Evolutionary conservation across 2,797 vertebrate species (phyloP).

Genomic region (Orientallactaga sibirica): DNA sequence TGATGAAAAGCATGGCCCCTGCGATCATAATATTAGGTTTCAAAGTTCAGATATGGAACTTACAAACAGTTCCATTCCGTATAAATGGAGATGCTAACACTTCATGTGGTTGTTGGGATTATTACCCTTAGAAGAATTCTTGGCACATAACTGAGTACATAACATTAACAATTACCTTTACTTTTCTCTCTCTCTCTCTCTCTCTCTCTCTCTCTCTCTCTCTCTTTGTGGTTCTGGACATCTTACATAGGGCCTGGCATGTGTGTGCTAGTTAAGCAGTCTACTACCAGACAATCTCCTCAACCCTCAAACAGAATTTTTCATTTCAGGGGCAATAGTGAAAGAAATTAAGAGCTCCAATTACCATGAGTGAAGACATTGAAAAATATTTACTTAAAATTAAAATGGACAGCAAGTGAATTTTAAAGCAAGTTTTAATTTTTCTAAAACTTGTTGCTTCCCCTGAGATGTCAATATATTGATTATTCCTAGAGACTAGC

Average conservation of each 20-base stretch:
- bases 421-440: conserved; percentile 53
- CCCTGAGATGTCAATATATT: not conserved
- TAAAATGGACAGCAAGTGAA: conserved; percentile 33
- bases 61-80: conserved; percentile 38
- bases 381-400: conserved; percentile 47
- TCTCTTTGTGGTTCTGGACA: not conserved
- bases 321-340: not conserved
- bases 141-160: conserved; percentile 10
- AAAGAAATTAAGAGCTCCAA: conserved; percentile 18
- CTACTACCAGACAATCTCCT: not conserved
- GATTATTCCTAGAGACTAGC: conserved; percentile 38
- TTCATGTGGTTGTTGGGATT: conserved; percentile 37
- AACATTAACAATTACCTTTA: conserved; percentile 2
- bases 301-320: not conserved
- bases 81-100: not conserved
- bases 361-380: conserved; percentile 31
- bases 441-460: not conserved
- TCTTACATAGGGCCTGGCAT: not conserved
- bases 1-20: conserved; percentile 10
- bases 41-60: not conserved
- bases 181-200: not conserved
- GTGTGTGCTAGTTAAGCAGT: not conserved
- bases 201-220: not conserved
- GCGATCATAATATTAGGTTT: conserved; percentile 5
- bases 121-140: conserved; percentile 40